Evolutionary conservation across 2,113 vertebrate species (phyloP).

Genomic region (Apaloderma vittatum): DNA sequence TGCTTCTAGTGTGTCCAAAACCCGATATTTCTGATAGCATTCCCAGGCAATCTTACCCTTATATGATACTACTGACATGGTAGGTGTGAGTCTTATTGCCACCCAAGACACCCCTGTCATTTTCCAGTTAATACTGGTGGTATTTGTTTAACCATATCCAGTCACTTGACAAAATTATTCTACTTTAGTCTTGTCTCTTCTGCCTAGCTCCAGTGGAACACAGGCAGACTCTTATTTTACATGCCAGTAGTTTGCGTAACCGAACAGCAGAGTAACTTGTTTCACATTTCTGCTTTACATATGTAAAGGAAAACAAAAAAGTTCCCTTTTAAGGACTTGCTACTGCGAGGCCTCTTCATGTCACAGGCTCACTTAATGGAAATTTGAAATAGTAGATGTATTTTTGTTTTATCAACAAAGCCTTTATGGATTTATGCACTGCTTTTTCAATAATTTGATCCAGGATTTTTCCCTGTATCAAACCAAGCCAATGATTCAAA

Average conservation of each 20-base stretch:
- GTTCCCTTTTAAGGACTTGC: not conserved
- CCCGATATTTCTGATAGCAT: not conserved
- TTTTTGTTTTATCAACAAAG: not conserved
- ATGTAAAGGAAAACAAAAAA: accelerated
- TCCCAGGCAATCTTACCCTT: not conserved
- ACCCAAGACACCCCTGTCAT: not conserved
- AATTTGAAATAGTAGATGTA: not conserved
- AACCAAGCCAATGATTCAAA: not conserved
- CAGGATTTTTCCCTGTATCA: not conserved
- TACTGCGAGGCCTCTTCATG: not conserved
- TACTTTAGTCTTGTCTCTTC: not conserved
- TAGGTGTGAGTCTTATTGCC: not conserved
- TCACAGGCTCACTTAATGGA: not conserved
- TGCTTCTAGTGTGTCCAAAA: not conserved
- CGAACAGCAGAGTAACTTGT: not conserved
- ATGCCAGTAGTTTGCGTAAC: not conserved
- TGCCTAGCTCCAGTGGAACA: not conserved
- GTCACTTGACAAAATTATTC: not conserved
- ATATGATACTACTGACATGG: accelerated
- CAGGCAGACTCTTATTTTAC: not conserved
- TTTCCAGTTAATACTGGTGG: not conserved
- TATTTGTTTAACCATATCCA: not conserved
- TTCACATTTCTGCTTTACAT: not conserved
- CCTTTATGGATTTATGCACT: not conserved
- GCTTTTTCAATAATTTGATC: not conserved